Base-by-base conservation (phyloP, 2,113 vertebrate genomes). In the Oryzias curvinotus region DNA sequence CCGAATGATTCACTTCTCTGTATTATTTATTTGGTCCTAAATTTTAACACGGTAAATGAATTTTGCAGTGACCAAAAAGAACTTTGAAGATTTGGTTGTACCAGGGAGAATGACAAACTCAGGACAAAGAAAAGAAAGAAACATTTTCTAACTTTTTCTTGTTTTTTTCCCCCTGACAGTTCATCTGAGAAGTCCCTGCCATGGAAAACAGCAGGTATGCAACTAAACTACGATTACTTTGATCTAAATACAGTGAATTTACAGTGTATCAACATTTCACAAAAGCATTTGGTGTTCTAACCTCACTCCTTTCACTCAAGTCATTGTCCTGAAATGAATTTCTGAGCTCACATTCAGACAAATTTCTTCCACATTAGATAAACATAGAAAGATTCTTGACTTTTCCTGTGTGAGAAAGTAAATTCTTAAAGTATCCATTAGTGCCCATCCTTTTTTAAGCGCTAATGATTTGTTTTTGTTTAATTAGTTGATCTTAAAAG, bases 131-230 rank as follows among this genome's bases (percentile, higher is more conserved):
- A 12, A 8, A 36, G 36, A 36, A 41, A 51, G 41, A 47, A 62
- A 5, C 48, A 62, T 45, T 2, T 67, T 61, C 45, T 72, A 19
- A 65, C 51, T 65, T 76, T 51, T 58, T 12, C 21, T 76, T 25
- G 70, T 5, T 43, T 69, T 17, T 71, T 53, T 50, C 25, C n/a
- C 41, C 44, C 23, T 21, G 72, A 86, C 23, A 98, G 96, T 90
- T 99, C 96, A 49, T 98, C 97, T 91, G 96, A 99, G 89, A 99
- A 97, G 91, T 98, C 96, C 73, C 94, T 98, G 90, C 95, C 95
- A 73, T 99, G 97, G 97, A 96, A 93, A 94, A 92, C 93, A 54
- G 84, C 94, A 96, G 97, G 97, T 99, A 95, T 26, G 60, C 64
- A 65, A 48, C 56, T 52, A 0, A 8, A 17, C 44, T 30, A 1